Conservation (phyloP, 2,888 invertebrate genomes). For the Catotricha subobsoleta region DNA sequence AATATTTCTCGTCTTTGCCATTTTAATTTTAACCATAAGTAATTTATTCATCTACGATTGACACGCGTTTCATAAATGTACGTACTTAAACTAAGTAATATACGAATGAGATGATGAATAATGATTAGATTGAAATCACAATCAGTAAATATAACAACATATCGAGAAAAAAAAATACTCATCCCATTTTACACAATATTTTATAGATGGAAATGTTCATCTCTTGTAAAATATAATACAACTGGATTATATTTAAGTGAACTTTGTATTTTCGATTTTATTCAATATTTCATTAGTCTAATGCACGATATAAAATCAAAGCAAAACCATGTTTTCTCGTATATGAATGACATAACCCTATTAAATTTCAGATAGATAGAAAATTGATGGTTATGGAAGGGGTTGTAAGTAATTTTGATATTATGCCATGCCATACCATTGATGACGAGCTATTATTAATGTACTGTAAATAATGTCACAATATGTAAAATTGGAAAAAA, state of each 20-base stretch:
- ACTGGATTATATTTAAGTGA: no score
- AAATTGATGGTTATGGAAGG: not conserved
- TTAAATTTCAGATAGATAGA: not conserved
- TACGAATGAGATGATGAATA: no score
- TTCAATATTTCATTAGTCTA: conserved; percentile 4
- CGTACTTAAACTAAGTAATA: not conserved
- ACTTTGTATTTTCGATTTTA: not conserved
- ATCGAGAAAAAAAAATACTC: not conserved
- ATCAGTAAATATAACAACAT: no score
- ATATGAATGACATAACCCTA: not conserved
- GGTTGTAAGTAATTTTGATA: no score
- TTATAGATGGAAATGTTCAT: no score
- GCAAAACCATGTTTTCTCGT: not conserved
- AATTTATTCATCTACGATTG: no score
- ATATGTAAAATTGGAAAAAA: no score
- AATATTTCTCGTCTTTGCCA: no score
- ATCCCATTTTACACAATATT: not conserved
- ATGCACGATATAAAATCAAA: conserved; percentile 5
- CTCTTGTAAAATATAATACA: no score
- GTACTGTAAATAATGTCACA: conserved; percentile 5
- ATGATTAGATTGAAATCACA: no score
- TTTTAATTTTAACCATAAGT: no score
- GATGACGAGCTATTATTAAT: conserved; percentile 6
- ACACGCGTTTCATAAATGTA: not conserved
- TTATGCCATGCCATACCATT: no score